phyloP scores from a whole-genome alignment of 2,888 invertebrate genomes.

The Dioctria linearis region DNA sequence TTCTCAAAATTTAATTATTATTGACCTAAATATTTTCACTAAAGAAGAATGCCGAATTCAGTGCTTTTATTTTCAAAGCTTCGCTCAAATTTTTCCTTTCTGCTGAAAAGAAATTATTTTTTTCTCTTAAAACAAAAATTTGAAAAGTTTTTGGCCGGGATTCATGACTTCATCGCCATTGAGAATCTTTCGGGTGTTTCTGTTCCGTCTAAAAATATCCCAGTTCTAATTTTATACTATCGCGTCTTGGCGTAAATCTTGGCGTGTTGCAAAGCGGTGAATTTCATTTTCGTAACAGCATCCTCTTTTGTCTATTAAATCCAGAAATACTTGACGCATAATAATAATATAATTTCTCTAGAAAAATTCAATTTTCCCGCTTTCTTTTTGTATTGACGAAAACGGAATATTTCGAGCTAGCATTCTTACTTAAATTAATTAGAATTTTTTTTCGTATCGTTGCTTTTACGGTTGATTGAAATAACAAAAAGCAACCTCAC shows the following conservation, averaged over 20 bases:
- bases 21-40: too few relatives aligned
- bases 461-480: too few relatives aligned
- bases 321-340: background rate
- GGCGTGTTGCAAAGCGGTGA: background rate
- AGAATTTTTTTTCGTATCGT: too few relatives aligned
- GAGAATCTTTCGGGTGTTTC: constrained; percentile 5
- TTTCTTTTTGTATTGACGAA: background rate
- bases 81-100: too few relatives aligned
- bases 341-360: constrained; percentile 5
- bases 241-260: background rate
- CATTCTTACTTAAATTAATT: too few relatives aligned
- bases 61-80: too few relatives aligned
- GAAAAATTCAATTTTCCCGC: background rate
- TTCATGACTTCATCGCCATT: background rate
- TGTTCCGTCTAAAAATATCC: constrained; percentile 16
- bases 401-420: background rate
- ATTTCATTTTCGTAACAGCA: constrained; percentile 16
- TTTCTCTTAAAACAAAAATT: background rate
- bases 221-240: background rate
- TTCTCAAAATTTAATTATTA: too few relatives aligned
- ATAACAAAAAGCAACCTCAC: too few relatives aligned
- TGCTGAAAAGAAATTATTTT: too few relatives aligned
- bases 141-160: constrained; percentile 21
- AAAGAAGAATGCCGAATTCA: too few relatives aligned
- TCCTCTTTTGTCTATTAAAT: background rate